Base-by-base conservation (phyloP, 2,113 vertebrate genomes). In the Sarotherodon lohbergeri region DNA sequence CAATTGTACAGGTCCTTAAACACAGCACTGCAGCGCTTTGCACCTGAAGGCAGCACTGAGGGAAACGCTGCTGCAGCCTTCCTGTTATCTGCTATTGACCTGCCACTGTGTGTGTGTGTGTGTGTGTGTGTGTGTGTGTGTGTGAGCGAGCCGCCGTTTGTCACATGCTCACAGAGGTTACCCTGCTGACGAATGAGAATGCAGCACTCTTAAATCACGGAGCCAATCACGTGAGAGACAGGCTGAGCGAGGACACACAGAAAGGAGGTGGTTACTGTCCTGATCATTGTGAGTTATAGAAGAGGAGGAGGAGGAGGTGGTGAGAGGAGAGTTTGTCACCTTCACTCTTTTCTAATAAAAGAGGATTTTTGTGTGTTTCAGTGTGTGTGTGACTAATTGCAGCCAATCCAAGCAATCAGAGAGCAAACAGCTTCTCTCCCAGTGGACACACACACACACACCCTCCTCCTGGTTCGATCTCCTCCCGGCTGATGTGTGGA, bases 201-300 rank as follows among this genome's bases (percentile, higher is more conserved):
- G 90, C 87, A 92, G 93, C 39, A 61, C 92, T 93, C 94, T 90
- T 95, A 95, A 95, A 95, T 95, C 94, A 95, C 93, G n/a, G 81
- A 95, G 93, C 94, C 95, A 95, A 95, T 94, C 95, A 94, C 81
- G 91, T 89, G 91, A 92, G 84, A 95, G 93, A 93, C 93, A 95
- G 89, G 73, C 92, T 87, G 92, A 91, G 87, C 81, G 92, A 93
- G 92, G 92, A 93, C 91, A 91, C 91, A 89, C 85, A 90, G 88
- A 86, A 82, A 89, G 85, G 91, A 91, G 91, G 91, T 86, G 92
- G 59, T 92, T 93, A 89, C 88, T 94, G 94, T 92, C 93, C 87
- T 90, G 89, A 78, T 91, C 85, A 78, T 83, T 39, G 80, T 89
- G 89, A 94, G 92, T 94, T 89, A 93, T 90, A 54, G 52, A 19